Base-by-base conservation (phyloP, 1,140 invertebrate genomes). In the Phthorimaea operculella region DNA sequence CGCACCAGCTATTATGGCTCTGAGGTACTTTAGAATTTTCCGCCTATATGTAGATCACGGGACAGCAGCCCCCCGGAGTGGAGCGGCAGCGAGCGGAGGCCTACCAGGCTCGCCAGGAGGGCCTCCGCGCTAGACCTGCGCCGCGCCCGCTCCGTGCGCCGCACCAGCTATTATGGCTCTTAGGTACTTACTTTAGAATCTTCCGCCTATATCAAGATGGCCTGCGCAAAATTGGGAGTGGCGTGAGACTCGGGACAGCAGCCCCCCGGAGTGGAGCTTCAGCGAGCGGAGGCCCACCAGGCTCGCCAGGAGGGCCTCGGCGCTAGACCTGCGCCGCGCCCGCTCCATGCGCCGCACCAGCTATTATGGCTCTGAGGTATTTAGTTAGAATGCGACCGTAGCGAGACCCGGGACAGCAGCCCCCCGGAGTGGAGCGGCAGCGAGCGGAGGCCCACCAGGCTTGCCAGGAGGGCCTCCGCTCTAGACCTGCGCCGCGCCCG, bases 61-160 rank as follows among this genome's bases (percentile, higher is more conserved):
- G n/a, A n/a, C n/a, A n/a, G n/a, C n/a, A n/a, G n/a, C n/a, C n/a
- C n/a, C n/a, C n/a, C n/a, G n/a, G n/a, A n/a, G n/a, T n/a, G n/a
- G n/a, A n/a, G n/a, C n/a, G n/a, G n/a, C n/a, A 68, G 67, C 28
- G 54, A 59, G 44, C 16, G 42, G 33, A 16, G 63, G 62, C 1
- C 48, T n/a, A 33, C 50, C 1, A 55, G 58, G 10, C 66, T 83
- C n/a, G 71, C 76, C 34, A 67, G 79, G 17, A 65, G 79, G 52
- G 79, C 79, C 34, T 83, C 79, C 10, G 76, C 79, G 53, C 60
- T 80, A 7, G 79, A 83, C 54, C 59, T 83, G 15, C 67, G 73
- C n/a, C 67, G 73, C 16, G 51, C 60, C 9, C 60, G 69, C 1
- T 60, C 77, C 7, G 61, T 59, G 11, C 67, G 67, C 1, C 68